A percentile compares a stretch with the other conserved stretches of the same genome.
Conservation (phyloP, 2,113 vertebrate genomes). For the Origma solitaria region DNA sequence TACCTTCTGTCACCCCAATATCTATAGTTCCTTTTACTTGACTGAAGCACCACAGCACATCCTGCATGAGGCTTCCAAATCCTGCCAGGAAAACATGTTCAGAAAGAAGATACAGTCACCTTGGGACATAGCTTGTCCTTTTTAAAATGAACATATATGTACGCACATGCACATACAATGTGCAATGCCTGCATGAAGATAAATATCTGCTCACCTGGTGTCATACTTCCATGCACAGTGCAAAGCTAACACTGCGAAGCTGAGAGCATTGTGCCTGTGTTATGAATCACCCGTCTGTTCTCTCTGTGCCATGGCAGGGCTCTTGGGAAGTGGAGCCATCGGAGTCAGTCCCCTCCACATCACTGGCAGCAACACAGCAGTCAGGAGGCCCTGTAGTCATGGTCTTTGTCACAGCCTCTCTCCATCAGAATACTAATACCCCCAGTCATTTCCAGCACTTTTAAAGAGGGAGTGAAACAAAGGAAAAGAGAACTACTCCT, state of each 20-base stretch:
- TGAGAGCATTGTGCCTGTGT: neutral
- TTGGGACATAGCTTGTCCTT: neutral
- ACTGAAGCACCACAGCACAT: conserved; percentile 73
- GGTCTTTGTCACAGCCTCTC: conserved; percentile 65
- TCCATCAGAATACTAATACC: conserved; percentile 58
- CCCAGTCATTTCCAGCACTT: neutral
- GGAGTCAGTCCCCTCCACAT: conserved; percentile 49
- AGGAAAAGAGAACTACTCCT: neutral
- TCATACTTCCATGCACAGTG: conserved; percentile 30
- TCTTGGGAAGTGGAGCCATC: conserved; percentile 22
- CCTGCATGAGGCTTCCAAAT: conserved; percentile 68
- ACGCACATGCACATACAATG: neutral
- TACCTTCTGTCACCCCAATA: conserved; percentile 70
- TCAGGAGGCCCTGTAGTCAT: conserved; percentile 51
- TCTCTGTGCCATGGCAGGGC: conserved; percentile 15
- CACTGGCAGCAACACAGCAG: conserved; percentile 46
- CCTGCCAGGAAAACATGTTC: conserved; percentile 50
- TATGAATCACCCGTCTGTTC: conserved; percentile 49
- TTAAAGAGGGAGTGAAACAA: neutral
- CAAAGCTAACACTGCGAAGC: neutral
- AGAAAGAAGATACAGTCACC: neutral
- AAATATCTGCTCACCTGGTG: conserved; percentile 48
- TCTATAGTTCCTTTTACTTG: conserved; percentile 72
- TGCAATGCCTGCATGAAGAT: neutral
- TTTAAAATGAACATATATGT: neutral